phyloP scores from a whole-genome alignment of 1,140 invertebrate genomes.

The Acromyrmex heyeri region DNA sequence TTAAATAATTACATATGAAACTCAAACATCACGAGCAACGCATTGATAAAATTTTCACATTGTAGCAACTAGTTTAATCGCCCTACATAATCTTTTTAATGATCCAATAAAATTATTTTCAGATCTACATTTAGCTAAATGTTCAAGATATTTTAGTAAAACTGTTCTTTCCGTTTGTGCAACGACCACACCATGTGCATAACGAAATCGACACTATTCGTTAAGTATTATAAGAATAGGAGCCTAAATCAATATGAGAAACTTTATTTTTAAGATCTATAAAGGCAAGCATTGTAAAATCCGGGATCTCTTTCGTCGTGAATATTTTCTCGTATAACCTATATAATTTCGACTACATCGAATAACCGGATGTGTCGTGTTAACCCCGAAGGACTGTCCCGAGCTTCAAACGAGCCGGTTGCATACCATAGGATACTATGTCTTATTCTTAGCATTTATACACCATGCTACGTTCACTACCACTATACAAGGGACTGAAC shows the following conservation, averaged over 20 bases:
- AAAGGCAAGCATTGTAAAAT: background rate
- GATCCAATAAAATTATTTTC: too few species aligned
- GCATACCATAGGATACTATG: slow-evolving; percentile 34
- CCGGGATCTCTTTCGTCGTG: background rate
- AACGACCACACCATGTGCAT: too few species aligned
- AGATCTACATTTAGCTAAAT: too few species aligned
- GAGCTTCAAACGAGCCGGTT: slow-evolving; percentile 4
- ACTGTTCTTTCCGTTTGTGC: too few species aligned
- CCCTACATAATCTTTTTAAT: too few species aligned
- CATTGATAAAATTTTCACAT: too few species aligned
- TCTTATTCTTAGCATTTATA: slow-evolving; percentile 32
- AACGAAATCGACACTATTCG: too few species aligned
- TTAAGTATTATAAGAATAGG: background rate
- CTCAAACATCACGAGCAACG: too few species aligned
- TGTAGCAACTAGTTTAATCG: too few species aligned
- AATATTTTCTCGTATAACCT: background rate
- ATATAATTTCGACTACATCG: slow-evolving; percentile 9
- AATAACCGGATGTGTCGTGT: slow-evolving; percentile 31
- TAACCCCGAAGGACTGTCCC: slow-evolving; percentile 14
- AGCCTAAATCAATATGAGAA: background rate
- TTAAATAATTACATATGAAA: too few species aligned
- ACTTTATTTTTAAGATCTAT: background rate
- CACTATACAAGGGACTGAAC: background rate
- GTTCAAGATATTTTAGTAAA: too few species aligned
- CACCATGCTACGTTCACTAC: background rate